Evolutionary conservation across 2,797 vertebrate genomes (phyloP).

Genomic region (Pangasius sanitwongsei): DNA sequence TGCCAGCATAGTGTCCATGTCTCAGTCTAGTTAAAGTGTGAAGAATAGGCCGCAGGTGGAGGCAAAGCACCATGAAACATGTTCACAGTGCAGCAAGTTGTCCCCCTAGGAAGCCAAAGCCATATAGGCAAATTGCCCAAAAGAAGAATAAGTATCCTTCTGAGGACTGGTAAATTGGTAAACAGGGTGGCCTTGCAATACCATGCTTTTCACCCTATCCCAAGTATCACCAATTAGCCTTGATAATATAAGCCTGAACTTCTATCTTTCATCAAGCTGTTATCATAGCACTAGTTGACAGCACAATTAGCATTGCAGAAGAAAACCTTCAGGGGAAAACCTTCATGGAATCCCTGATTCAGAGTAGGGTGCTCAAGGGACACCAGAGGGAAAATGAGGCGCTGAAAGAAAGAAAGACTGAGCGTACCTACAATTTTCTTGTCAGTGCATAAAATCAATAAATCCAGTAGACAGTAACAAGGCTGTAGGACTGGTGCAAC

Average conservation of each 20-base stretch:
- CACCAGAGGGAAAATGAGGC: not conserved
- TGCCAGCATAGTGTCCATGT: not conserved
- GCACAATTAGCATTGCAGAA: not conserved
- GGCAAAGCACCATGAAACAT: not conserved
- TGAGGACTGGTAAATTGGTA: not conserved
- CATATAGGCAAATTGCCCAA: not conserved
- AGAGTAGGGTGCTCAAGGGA: not conserved
- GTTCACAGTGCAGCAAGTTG: not conserved
- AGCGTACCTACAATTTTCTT: not conserved
- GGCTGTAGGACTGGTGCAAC: not conserved
- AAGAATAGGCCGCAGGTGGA: not conserved
- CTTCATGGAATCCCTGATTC: not conserved
- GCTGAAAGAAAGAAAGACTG: not conserved
- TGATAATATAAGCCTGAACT: constrained; percentile 1
- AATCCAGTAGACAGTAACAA: not conserved
- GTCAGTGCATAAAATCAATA: constrained; percentile 5
- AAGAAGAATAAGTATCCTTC: not conserved
- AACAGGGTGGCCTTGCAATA: not conserved
- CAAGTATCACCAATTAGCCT: not conserved
- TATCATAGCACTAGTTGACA: not conserved
- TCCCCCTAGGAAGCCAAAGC: not conserved
- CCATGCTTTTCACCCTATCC: not conserved
- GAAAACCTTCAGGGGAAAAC: not conserved
- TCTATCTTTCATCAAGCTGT: not conserved
- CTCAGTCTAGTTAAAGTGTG: not conserved